Percentiles rank a stretch among this genome's conserved stretches.
Conservation (phyloP, 53 echinoderm and acorn worm genomes). For the Henricia sp. region DNA sequence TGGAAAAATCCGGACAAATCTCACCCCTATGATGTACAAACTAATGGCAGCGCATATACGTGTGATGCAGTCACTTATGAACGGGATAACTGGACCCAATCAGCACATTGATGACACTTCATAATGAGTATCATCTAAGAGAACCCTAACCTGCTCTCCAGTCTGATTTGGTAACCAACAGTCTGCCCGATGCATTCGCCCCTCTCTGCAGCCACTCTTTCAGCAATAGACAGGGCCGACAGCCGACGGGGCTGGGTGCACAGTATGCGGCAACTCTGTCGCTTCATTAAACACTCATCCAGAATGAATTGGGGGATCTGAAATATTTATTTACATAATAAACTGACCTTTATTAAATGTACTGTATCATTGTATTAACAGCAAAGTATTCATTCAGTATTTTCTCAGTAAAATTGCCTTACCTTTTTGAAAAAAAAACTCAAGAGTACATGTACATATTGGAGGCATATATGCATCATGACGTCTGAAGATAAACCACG, state of each 20-base stretch:
- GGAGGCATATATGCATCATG: too few relatives aligned
- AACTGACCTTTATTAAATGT: too few relatives aligned
- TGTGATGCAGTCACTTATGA: too few relatives aligned
- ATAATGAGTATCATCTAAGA: not conserved
- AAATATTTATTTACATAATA: too few relatives aligned
- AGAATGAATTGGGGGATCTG: slow-evolving; percentile 95
- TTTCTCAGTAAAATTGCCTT: not conserved
- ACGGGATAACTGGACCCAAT: too few relatives aligned
- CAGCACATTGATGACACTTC: not conserved
- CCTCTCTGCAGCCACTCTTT: slow-evolving; percentile 93
- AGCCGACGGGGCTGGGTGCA: slow-evolving; percentile 95
- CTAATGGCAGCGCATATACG: too few relatives aligned
- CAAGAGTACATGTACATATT: not conserved
- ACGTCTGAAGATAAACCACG: too few relatives aligned
- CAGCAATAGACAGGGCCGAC: slow-evolving; percentile 91
- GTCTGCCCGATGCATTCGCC: slow-evolving; percentile 92
- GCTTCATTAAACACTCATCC: slow-evolving; percentile 63
- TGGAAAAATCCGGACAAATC: too few relatives aligned
- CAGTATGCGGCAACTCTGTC: slow-evolving; percentile 68
- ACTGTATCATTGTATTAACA: too few relatives aligned
- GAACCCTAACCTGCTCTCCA: slow-evolving; percentile 88
- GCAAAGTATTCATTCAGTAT: too few relatives aligned
- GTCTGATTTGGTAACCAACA: slow-evolving; percentile 95
- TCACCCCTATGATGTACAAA: too few relatives aligned
- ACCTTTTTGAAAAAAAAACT: not conserved